Percentiles rank a stretch among this genome's conserved stretches.
These are phyloP conservation scores for Trichopria drosophilae DNA, from an alignment of 2,888 invertebrate species.

Conservation along the genomic window DNA sequence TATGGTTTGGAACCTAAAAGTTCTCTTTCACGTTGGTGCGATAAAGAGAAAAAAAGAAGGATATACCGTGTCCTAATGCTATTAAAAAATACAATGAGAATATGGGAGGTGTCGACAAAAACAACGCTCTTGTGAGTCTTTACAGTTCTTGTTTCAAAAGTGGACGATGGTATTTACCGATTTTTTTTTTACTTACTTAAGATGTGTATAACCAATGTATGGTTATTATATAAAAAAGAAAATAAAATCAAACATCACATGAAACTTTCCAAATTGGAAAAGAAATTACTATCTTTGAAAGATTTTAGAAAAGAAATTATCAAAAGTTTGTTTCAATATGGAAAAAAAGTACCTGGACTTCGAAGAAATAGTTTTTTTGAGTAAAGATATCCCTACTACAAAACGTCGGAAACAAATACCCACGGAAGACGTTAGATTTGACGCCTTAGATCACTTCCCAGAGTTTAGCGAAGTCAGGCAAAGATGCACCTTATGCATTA, in stretches of 20 bases:
- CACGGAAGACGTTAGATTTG: background rate
- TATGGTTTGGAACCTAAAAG: background rate
- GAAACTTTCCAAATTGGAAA: background rate
- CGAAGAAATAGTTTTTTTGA: background rate
- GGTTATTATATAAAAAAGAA: constrained; percentile 5
- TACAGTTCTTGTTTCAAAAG: constrained; percentile 3
- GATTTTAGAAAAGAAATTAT: background rate
- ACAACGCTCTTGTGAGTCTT: constrained; percentile 6
- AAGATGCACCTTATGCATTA: background rate
- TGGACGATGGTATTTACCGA: constrained; percentile 10
- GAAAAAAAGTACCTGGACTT: background rate
- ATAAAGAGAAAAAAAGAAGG: background rate
- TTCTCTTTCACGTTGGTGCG: background rate
- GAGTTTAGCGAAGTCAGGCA: background rate
- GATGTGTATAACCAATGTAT: constrained; percentile 15
- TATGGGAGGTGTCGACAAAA: constrained; percentile 13
- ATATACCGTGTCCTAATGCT: background rate
- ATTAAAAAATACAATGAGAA: constrained; percentile 4
- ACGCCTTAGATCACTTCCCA: background rate
- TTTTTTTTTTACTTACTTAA: constrained; percentile 5
- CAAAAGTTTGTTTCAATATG: background rate
- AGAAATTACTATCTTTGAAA: background rate
- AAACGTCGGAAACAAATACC: background rate
- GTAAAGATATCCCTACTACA: background rate
- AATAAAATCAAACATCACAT: background rate